Percentiles rank a stretch among this genome's conserved stretches.
Conservation (phyloP, 1,140 invertebrate species). For the Drosophila miranda region DNA sequence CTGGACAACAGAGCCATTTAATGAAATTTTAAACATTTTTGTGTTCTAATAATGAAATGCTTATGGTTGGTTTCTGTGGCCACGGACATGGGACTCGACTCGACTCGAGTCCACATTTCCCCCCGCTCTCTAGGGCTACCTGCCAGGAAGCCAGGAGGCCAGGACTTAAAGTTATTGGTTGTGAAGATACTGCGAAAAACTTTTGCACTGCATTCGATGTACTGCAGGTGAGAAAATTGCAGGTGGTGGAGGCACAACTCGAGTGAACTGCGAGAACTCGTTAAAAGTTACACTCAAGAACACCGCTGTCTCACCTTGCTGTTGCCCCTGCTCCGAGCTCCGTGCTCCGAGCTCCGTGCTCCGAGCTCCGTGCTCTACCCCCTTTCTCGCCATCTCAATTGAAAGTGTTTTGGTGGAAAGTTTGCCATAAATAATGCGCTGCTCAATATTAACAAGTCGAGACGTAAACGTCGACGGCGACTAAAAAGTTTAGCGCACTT, state of each 20-base stretch:
- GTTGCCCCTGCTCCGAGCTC: too few species aligned
- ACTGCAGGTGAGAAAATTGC: slow-evolving; percentile 29
- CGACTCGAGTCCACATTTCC: not conserved
- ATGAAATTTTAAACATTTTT: slow-evolving; percentile 79
- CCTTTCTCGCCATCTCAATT: slow-evolving; percentile 6
- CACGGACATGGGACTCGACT: slow-evolving; percentile 3
- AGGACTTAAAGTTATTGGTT: slow-evolving; percentile 32
- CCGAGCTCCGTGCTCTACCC: too few species aligned
- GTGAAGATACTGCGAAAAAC: not conserved
- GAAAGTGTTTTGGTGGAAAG: slow-evolving; percentile 64
- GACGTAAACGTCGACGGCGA: slow-evolving; percentile 26
- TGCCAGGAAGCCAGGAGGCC: not conserved
- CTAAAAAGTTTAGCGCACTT: slow-evolving; percentile 65
- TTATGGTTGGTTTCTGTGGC: slow-evolving; percentile 46
- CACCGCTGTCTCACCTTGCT: too few species aligned
- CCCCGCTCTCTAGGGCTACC: not conserved
- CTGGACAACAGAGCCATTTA: slow-evolving; percentile 63
- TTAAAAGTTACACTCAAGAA: slow-evolving; percentile 59
- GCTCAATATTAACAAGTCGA: slow-evolving; percentile 74
- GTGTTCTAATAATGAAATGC: slow-evolving; percentile 76
- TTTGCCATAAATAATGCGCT: slow-evolving; percentile 74
- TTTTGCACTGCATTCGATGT: slow-evolving; percentile 2
- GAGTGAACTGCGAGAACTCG: slow-evolving; percentile 51
- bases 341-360: too few species aligned
- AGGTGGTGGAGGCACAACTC: slow-evolving; percentile 8